These are phyloP conservation scores for Spongilla lacustris DNA, from an alignment of 37 sponge, comb jelly and placozoan genomes.

Conservation along the genomic window DNA sequence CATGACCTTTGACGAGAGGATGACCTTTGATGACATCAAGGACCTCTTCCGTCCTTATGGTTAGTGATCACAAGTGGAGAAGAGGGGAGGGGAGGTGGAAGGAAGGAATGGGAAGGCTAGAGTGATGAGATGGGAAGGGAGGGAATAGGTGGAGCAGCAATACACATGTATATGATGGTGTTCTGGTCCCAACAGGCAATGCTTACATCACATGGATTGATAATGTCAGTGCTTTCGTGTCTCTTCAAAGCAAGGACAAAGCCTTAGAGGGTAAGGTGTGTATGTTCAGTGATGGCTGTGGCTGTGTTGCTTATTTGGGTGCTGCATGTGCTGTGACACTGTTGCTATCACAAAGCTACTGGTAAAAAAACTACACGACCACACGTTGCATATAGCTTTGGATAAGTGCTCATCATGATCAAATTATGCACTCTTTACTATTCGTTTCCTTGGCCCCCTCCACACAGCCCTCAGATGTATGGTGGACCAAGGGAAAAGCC, in stretches of 20 bases:
- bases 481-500: background rate
- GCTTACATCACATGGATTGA: background rate
- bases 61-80: background rate
- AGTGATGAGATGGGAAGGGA: no score
- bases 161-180: background rate
- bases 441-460: no score
- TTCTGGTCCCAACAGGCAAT: background rate
- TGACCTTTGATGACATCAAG: background rate
- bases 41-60: background rate
- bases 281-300: no score
- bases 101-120: background rate
- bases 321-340: no score
- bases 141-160: no score
- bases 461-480: background rate
- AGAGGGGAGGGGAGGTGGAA: background rate
- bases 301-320: no score
- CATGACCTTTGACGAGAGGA: background rate
- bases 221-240: background rate
- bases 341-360: background rate
- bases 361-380: no score
- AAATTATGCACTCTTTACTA: no score
- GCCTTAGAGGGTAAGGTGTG: background rate
- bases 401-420: no score
- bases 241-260: background rate
- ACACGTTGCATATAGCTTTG: no score